A percentile compares a stretch with the other conserved stretches of the same genome.
Evolutionary conservation across 2,797 vertebrate genomes (phyloP).

Genomic region (Phoeniculus purpureus): DNA sequence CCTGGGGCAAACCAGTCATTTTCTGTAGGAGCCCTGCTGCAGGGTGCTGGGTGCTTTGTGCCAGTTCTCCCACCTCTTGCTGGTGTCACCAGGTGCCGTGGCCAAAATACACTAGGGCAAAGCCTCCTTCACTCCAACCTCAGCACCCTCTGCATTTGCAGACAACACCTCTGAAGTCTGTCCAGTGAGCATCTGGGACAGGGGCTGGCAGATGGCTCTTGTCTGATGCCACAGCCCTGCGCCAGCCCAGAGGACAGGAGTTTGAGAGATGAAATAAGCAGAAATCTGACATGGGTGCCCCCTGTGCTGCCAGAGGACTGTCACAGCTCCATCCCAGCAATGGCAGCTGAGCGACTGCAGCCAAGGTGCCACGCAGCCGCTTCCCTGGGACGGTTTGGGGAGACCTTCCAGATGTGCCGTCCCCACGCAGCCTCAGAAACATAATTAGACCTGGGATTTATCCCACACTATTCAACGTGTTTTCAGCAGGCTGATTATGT

Average conservation of each 20-base stretch:
- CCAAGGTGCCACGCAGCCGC: not conserved
- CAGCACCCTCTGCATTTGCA: not conserved
- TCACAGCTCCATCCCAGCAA: not conserved
- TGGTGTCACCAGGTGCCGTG: not conserved
- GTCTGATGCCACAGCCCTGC: not conserved
- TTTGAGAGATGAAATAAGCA: conserved; percentile 36
- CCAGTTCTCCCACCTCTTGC: not conserved
- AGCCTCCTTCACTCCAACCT: not conserved
- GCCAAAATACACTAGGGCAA: not conserved
- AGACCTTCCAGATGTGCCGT: conserved; percentile 30
- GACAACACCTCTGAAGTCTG: not conserved
- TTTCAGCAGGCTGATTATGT: conserved; percentile 59
- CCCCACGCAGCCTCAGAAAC: conserved; percentile 32
- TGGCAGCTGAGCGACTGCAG: not conserved
- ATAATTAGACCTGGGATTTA: conserved; percentile 57
- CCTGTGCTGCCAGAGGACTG: not conserved
- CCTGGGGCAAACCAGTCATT: not conserved
- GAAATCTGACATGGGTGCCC: conserved; percentile 3
- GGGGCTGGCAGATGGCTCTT: not conserved
- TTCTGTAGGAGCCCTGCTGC: not conserved
- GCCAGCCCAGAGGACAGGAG: not conserved
- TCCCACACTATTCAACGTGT: conserved; percentile 8
- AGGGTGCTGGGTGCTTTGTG: not conserved
- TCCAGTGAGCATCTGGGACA: rapidly evolving
- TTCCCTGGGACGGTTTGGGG: not conserved